phyloP scores from a whole-genome alignment of 2,113 vertebrate genomes.

The Epinephelus lanceolatus region DNA sequence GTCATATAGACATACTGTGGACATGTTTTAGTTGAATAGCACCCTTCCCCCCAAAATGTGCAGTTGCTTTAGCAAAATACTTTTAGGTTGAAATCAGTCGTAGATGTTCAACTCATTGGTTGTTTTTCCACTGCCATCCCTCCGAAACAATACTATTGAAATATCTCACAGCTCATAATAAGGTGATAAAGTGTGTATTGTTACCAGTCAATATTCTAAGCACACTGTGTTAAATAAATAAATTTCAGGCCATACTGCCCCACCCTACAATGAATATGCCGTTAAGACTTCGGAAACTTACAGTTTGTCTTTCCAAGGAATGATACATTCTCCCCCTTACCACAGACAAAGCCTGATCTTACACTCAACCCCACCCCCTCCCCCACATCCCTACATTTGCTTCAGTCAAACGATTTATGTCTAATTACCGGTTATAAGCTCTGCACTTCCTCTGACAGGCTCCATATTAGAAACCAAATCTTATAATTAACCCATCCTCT shows the following conservation, averaged over 20 bases:
- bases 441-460: constrained; percentile 78
- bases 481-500: constrained; percentile 87
- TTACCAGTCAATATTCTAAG: neutral
- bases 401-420: constrained; percentile 79
- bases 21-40: neutral
- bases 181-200: neutral
- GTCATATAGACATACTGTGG: neutral
- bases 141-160: neutral
- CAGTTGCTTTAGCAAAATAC: neutral
- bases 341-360: constrained; percentile 59
- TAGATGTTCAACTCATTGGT: neutral
- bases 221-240: neutral
- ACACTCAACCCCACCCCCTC: constrained; percentile 22
- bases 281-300: neutral
- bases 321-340: constrained; percentile 20
- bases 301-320: constrained; percentile 36
- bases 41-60: neutral
- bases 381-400: constrained; percentile 59
- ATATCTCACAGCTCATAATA: neutral
- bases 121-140: neutral
- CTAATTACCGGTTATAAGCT: constrained; percentile 84
- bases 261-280: neutral
- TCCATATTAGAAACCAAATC: constrained; percentile 83
- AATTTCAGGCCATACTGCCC: neutral
- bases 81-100: neutral